Conservation (phyloP, 1,140 invertebrate genomes). For the Cotesia glomerata region DNA sequence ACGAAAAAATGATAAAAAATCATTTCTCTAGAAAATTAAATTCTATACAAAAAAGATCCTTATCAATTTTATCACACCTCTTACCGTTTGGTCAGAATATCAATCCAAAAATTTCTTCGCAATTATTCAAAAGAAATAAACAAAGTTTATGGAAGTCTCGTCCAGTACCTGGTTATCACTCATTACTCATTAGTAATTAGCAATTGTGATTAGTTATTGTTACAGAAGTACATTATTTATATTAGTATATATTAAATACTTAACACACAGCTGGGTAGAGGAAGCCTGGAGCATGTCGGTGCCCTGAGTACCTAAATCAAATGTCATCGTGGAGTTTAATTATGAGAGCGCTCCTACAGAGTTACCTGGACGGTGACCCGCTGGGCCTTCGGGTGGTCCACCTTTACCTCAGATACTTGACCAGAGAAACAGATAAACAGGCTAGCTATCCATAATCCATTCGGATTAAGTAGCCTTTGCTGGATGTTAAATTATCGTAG, state of each 20-base stretch:
- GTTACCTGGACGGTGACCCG: conserved; percentile 29
- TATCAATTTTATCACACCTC: too few relatives aligned
- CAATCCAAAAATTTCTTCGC: too few relatives aligned
- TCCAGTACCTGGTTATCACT: too few relatives aligned
- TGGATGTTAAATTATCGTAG: conserved; percentile 23
- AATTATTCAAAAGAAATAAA: too few relatives aligned
- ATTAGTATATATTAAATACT: not conserved
- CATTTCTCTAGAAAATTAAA: too few relatives aligned
- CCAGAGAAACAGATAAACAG: too few relatives aligned
- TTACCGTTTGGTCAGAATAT: too few relatives aligned
- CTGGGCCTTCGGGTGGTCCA: conserved; percentile 49
- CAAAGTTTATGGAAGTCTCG: too few relatives aligned
- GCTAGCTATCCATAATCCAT: conserved; percentile 2
- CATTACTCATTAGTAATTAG: too few relatives aligned
- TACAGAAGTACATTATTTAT: not conserved
- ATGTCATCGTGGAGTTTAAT: conserved; percentile 53
- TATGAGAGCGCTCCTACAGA: conserved; percentile 41
- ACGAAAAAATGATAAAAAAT: too few relatives aligned
- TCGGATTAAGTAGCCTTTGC: conserved; percentile 29
- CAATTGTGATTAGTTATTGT: not conserved
- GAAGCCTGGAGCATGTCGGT: conserved; percentile 16
- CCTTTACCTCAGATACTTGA: conserved; percentile 7
- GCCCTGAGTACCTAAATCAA: conserved; percentile 49
- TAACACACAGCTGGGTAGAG: not conserved
- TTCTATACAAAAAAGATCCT: too few relatives aligned